These are phyloP conservation scores for Callinectes sapidus DNA, from an alignment of 2,888 invertebrate genomes.

Conservation along the genomic window DNA sequence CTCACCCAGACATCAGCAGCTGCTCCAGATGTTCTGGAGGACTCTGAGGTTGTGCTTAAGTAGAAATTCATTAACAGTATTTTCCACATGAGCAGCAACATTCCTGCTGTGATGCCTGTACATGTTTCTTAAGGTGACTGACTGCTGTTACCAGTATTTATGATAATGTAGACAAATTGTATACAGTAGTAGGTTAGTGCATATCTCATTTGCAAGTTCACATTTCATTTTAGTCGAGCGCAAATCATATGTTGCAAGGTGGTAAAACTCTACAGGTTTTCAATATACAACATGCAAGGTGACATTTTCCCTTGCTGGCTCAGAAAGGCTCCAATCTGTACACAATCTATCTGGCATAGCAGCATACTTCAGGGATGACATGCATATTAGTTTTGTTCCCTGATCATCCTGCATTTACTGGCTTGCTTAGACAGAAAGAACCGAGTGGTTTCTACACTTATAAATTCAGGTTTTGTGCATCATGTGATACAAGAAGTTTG, in stretches of 20 bases:
- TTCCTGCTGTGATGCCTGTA: slow-evolving; percentile 43
- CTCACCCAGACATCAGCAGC: slow-evolving; percentile 3
- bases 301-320: not conserved
- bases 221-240: not conserved
- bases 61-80: slow-evolving; percentile 35
- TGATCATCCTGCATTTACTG: no score
- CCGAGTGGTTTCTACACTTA: not conserved
- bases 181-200: slow-evolving; percentile 1
- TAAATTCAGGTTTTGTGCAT: not conserved
- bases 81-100: slow-evolving; percentile 44
- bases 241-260: not conserved
- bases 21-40: not conserved
- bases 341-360: not conserved
- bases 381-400: not conserved
- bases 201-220: not conserved
- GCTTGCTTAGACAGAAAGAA: no score
- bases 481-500: not conserved
- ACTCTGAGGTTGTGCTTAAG: slow-evolving; percentile 33
- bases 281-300: not conserved
- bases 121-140: slow-evolving; percentile 29
- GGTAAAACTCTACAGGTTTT: not conserved
- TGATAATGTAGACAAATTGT: slow-evolving; percentile 26
- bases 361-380: not conserved
- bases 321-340: not conserved
- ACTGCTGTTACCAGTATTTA: slow-evolving; percentile 34